These are phyloP conservation scores for Apocheima hispidaria DNA, from an alignment of 2,888 invertebrate species.

Conservation along the genomic window DNA sequence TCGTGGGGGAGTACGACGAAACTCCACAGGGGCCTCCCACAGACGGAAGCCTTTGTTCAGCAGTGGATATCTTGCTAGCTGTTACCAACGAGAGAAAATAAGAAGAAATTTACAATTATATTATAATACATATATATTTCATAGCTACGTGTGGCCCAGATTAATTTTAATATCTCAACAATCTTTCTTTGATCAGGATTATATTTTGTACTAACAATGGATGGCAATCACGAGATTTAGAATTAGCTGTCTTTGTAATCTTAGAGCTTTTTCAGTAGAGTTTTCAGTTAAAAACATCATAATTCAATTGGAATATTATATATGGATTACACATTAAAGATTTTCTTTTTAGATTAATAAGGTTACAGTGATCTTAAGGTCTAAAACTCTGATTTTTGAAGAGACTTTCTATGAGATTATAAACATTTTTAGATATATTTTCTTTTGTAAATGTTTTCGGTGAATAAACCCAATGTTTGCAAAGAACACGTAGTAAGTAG, in stretches of 20 bases:
- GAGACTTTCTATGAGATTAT: background rate
- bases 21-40: too few relatives aligned
- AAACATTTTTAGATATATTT: background rate
- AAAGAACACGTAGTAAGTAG: background rate
- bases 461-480: background rate
- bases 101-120: too few relatives aligned
- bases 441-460: background rate
- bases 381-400: background rate
- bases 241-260: conserved; percentile 4
- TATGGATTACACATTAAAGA: background rate
- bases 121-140: too few relatives aligned
- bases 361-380: background rate
- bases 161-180: conserved; percentile 7
- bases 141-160: too few relatives aligned
- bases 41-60: too few relatives aligned
- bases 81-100: too few relatives aligned
- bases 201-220: conserved; percentile 6
- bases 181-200: conserved; percentile 10
- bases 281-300: background rate
- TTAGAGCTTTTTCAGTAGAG: background rate
- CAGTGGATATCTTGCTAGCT: too few relatives aligned
- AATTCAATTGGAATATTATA: background rate
- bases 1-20: too few relatives aligned
- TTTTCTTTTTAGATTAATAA: background rate
- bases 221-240: background rate